A percentile compares a stretch with the other conserved stretches of the same genome.
phyloP scores from a whole-genome alignment of 2,888 invertebrate species.

The Drosophila colorata region DNA sequence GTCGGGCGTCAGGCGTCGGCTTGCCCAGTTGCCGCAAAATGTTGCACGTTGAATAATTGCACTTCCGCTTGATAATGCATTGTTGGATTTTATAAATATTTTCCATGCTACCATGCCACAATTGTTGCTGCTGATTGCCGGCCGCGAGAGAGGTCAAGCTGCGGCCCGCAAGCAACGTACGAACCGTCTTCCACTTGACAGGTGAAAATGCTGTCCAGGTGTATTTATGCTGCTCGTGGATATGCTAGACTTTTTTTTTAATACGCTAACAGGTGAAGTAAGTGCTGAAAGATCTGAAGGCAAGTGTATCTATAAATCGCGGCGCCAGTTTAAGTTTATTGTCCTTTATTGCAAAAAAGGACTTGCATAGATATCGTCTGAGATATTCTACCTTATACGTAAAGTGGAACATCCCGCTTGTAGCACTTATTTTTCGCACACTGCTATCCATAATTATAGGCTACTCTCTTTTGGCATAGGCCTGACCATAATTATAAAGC shows the following conservation, averaged over 20 bases:
- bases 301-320: constrained; percentile 3
- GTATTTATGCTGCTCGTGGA: constrained; percentile 35
- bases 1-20: constrained; percentile 27
- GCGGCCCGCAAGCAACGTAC: constrained; percentile 14
- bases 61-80: constrained; percentile 80
- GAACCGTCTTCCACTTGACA: constrained; percentile 44
- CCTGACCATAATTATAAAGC: constrained; percentile 63
- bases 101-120: constrained; percentile 60
- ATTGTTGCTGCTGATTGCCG: constrained; percentile 29
- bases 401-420: neutral
- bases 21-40: constrained; percentile 72
- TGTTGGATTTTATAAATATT: constrained; percentile 81
- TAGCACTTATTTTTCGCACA: constrained; percentile 10
- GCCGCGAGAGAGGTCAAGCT: constrained; percentile 41
- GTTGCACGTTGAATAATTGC: constrained; percentile 82
- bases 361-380: no score
- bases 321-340: constrained; percentile 1
- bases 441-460: constrained; percentile 54
- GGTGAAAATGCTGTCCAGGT: constrained; percentile 60
- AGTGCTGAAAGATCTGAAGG: neutral
- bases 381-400: no score
- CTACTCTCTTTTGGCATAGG: constrained; percentile 4
- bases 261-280: constrained; percentile 5
- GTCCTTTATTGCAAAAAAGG: no score
- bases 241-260: constrained; percentile 14